Evolutionary conservation across 2,113 vertebrate species (phyloP).

Genomic region (Petrocephalus microphthalmus): DNA sequence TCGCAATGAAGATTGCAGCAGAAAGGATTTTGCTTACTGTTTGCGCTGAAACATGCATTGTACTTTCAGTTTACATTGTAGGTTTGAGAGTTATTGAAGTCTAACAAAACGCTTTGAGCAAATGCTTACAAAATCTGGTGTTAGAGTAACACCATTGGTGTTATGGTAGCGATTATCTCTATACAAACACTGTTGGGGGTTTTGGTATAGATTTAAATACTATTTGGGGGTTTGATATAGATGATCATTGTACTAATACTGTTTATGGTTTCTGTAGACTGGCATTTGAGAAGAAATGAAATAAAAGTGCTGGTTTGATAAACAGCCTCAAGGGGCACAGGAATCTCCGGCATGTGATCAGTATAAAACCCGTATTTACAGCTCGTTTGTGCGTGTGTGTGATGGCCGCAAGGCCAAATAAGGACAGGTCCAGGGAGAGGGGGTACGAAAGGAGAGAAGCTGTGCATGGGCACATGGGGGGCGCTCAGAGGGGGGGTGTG

Average conservation of each 20-base stretch:
- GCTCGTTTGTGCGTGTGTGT: conserved; percentile 28
- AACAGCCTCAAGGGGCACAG: not conserved
- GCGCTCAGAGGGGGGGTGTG: conserved; percentile 2
- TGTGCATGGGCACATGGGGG: not conserved
- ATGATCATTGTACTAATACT: not conserved
- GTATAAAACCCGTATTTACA: conserved; percentile 5
- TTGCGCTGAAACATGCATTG: not conserved
- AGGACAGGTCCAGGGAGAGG: conserved; percentile 10
- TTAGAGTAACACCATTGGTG: not conserved
- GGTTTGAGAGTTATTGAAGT: not conserved
- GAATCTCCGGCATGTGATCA: not conserved
- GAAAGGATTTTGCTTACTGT: not conserved
- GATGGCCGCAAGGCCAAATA: conserved; percentile 16
- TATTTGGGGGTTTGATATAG: not conserved
- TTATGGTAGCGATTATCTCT: not conserved
- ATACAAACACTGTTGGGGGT: not conserved
- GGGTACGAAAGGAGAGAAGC: conserved; percentile 11
- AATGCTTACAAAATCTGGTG: not conserved
- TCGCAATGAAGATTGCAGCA: not conserved
- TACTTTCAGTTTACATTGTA: not conserved
- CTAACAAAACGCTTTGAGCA: not conserved
- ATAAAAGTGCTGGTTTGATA: not conserved
- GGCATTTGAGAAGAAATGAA: not conserved
- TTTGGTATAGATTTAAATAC: not conserved
- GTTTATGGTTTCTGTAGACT: not conserved